Base-by-base conservation (phyloP, 2,113 vertebrate genomes). In the Zosterops lateralis region DNA sequence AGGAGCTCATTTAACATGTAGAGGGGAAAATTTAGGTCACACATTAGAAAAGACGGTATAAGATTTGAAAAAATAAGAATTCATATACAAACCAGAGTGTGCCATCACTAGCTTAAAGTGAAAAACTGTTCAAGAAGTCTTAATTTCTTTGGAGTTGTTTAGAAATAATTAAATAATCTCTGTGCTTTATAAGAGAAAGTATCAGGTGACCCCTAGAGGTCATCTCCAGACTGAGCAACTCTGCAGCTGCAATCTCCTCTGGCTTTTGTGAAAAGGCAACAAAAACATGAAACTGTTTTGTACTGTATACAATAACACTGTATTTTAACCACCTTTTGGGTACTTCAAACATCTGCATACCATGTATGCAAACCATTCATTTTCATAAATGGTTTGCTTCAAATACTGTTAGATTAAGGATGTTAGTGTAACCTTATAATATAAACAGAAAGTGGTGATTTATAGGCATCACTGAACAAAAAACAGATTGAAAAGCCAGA, bases 151-250 rank as follows among this genome's bases (percentile, higher is more conserved):
- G 38, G 24, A 4, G 12, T 14, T 26, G 38, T 78, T 67, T 45
- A 62, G 62, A 95, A 94, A 91, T 78, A 89, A 70, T 54, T 68
- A 85, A 79, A 85, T 81, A 89, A 92, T 61, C 12, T 6, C 38
- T 16, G 42, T 19, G 36, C 60, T 84, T 91, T 51, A 3, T 40
- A 60, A 76, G 22, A 82, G 50, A 84, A 87, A 76, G 78, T 45
- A 48, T 42, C 64, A 92, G 51, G 34, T 95, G 91, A 91, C 89
- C 87, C 76, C 62, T 91, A 92, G 64, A 95, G 91, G 89, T 97
- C 87, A 87, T n/a, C 64, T 92, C 60, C 62, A 91, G 71, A 53
- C 84, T 73, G 57, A 79, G 60, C 89, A 93, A 80, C 40, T 58
- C 54, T 31, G 40, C 47, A 60, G 60, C 31, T 32, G 40, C 44